Percentiles rank a stretch among this genome's conserved stretches.
Evolutionary conservation across 2,113 vertebrate species (phyloP).

Genomic region (Calonectris borealis): DNA sequence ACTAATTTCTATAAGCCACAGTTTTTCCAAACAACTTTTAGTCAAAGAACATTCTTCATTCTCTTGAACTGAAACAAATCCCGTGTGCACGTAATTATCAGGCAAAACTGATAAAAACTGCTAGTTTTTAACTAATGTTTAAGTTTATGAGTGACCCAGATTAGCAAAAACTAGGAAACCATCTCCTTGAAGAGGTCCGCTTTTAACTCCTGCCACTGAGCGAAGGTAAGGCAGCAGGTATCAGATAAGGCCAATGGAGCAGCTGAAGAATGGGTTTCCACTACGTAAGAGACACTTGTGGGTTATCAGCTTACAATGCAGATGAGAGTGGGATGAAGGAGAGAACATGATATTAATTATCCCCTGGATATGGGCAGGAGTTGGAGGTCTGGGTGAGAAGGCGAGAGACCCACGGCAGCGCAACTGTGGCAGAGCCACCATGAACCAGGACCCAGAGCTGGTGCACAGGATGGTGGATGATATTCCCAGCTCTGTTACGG

Average conservation of each 20-base stretch:
- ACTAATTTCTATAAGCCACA: background rate
- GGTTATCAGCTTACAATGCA: background rate
- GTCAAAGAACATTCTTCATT: background rate
- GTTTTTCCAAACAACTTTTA: background rate
- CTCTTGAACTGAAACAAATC: background rate
- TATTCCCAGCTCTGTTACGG: background rate
- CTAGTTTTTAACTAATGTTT: background rate
- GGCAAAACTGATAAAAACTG: background rate
- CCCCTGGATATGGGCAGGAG: background rate
- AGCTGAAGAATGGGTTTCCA: background rate
- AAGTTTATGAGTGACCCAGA: constrained; percentile 3
- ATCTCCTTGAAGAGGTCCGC: background rate
- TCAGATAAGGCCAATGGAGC: background rate
- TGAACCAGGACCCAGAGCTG: background rate
- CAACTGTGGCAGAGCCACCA: background rate
- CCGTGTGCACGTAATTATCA: background rate
- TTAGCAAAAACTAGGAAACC: background rate
- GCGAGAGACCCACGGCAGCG: background rate
- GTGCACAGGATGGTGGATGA: background rate
- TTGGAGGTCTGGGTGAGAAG: background rate
- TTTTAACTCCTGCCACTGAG: background rate
- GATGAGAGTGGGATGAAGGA: background rate
- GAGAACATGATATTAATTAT: background rate
- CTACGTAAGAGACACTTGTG: background rate
- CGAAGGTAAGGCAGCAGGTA: background rate